Base-by-base conservation (phyloP, 1,140 invertebrate species). In the Cecropterus lyciades region DNA sequence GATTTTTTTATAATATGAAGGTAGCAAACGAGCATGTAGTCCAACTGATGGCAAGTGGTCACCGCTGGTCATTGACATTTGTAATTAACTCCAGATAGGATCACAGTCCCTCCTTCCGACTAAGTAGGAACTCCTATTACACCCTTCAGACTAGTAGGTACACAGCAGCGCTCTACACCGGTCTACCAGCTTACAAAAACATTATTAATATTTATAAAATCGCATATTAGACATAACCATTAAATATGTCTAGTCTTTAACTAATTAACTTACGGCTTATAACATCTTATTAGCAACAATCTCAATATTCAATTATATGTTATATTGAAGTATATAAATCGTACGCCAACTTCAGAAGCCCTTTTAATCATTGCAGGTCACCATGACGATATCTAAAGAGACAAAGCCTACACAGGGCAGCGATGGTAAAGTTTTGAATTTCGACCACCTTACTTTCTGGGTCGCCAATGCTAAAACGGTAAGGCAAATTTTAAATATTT, bases 401-500 rank as follows among this genome's bases (percentile, higher is more conserved):
- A 75, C 74, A 70, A 72, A n/a, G n/a, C n/a, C n/a, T n/a, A n/a
- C n/a, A n/a, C n/a, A 66, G 8, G 65, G 53, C 33, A 48, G 24
- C 5, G 7, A 7, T 8, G 84, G 80, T 0, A 85, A 77, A 67
- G 81, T 91, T 17, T 24, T 91, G 10, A 81, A 84, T 51, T 89
- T 91, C 37, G 77, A 88, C 30, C 87, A 91, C 57, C 69, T 91
- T 9, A 80, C 86, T 10, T 88, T 91, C 65, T 86, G 83, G 80
- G 88, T 91, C 11, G 80, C 72, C 1, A 91, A 91, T 70, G 84
- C 88, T 15, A 89, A 85, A 79, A 84, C 85, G 64, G 88, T 91
- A 78, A 82, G 75, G 65, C 46, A n/a, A n/a, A n/a, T 9, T 8
- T 30, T 56, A 3, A 40, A 24, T 15, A n/a, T n/a, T n/a, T n/a